These are phyloP conservation scores for Meles meles DNA, from an alignment of 2,113 vertebrate species.

Conservation along the genomic window DNA sequence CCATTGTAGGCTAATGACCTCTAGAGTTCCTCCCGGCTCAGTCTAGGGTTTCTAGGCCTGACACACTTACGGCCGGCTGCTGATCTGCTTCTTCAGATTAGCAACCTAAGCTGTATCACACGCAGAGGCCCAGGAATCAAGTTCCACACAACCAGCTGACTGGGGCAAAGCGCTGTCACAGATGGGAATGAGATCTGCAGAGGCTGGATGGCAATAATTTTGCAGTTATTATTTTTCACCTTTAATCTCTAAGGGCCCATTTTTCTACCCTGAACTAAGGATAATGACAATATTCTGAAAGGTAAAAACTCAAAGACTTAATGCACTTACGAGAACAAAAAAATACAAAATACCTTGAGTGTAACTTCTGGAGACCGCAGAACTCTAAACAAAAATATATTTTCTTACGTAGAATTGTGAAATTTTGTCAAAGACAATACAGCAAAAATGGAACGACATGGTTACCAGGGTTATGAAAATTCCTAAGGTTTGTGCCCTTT, in stretches of 20 bases:
- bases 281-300: neutral
- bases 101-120: neutral
- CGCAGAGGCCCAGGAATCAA: neutral
- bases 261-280: conserved; percentile 6
- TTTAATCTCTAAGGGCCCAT: neutral
- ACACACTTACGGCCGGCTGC: conserved; percentile 33
- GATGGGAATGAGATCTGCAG: neutral
- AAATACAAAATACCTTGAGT: neutral
- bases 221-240: neutral
- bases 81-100: conserved; percentile 40
- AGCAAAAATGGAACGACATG: neutral
- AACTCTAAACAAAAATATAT: neutral
- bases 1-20: neutral
- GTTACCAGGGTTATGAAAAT: neutral
- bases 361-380: neutral
- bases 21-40: neutral
- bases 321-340: neutral
- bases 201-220: neutral
- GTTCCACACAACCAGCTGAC: neutral
- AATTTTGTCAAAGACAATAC: conserved; percentile 15
- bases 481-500: neutral
- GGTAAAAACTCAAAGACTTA: neutral
- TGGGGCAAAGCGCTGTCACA: neutral
- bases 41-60: conserved; percentile 53
- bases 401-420: neutral